These are phyloP conservation scores for Lordiphosa stackelbergi DNA, from an alignment of 1,140 invertebrate genomes.

Conservation along the genomic window DNA sequence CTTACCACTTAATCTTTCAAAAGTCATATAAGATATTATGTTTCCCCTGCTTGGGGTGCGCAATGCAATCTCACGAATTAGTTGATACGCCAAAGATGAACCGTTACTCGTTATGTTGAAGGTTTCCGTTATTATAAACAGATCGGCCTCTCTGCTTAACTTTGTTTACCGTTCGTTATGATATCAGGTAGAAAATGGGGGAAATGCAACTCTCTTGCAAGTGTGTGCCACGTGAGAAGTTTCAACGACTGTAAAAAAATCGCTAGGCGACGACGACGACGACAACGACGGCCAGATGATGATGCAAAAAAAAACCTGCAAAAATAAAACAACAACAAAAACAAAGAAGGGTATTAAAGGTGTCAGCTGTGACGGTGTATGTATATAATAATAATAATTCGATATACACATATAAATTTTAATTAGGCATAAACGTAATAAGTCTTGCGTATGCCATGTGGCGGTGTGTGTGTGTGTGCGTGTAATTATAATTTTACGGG, in stretches of 20 bases:
- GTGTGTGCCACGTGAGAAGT: neutral
- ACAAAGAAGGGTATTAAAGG: no score
- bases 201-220: constrained; percentile 1
- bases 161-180: constrained; percentile 2
- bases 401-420: neutral
- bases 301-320: no score
- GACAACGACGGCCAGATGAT: no score
- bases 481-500: neutral
- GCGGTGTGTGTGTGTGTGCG: neutral
- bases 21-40: constrained; percentile 77
- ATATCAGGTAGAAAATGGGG: constrained; percentile 1
- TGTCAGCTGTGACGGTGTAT: no score
- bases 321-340: no score
- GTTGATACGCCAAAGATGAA: constrained; percentile 35
- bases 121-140: constrained; percentile 11
- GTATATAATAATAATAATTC: neutral
- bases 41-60: constrained; percentile 75
- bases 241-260: no score
- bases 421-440: neutral
- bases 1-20: constrained; percentile 77
- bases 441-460: neutral
- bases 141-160: neutral
- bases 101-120: constrained; percentile 23
- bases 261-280: no score
- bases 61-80: constrained; percentile 68